phyloP scores from a whole-genome alignment of 2,797 vertebrate genomes.

The Sparus aurata region DNA sequence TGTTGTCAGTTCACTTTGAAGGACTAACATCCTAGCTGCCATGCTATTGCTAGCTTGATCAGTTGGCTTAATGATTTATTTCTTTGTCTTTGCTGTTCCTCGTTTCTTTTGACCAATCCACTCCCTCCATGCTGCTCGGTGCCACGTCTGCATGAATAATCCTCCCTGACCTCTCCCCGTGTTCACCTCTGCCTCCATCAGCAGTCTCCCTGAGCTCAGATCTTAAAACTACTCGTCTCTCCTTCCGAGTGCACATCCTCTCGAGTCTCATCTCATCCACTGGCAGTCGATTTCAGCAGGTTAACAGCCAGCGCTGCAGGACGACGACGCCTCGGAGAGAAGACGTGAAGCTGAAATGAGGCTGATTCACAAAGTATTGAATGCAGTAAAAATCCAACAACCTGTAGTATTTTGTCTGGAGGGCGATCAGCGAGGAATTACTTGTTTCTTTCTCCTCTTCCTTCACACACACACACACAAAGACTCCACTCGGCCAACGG shows the following conservation, averaged over 20 bases:
- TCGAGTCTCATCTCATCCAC: not conserved
- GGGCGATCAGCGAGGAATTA: constrained; percentile 8
- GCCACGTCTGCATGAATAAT: too few relatives aligned
- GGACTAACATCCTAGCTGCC: too few relatives aligned
- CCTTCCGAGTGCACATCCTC: not conserved
- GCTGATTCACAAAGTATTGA: constrained; percentile 18
- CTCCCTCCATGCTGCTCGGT: too few relatives aligned
- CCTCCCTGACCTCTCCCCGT: not conserved
- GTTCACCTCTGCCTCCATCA: not conserved
- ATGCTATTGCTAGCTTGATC: too few relatives aligned
- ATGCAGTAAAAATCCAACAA: constrained; percentile 13
- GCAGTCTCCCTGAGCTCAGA: not conserved
- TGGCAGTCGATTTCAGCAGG: constrained; percentile 3
- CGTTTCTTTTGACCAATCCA: too few relatives aligned
- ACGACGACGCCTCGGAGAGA: constrained; percentile 7
- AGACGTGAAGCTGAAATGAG: constrained; percentile 30
- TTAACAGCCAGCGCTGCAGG: constrained; percentile 10
- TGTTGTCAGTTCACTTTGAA: too few relatives aligned
- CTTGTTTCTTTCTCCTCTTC: constrained; percentile 1
- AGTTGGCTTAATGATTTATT: too few relatives aligned
- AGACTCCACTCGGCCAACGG: not conserved
- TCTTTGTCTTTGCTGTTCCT: too few relatives aligned
- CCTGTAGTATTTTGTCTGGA: constrained; percentile 27
- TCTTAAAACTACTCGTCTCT: not conserved
- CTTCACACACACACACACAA: constrained; percentile 23